Percentiles rank a stretch among this genome's conserved stretches.
Evolutionary conservation across 2,888 invertebrate genomes (phyloP).

Genomic region (Melinaea marsaeus): DNA sequence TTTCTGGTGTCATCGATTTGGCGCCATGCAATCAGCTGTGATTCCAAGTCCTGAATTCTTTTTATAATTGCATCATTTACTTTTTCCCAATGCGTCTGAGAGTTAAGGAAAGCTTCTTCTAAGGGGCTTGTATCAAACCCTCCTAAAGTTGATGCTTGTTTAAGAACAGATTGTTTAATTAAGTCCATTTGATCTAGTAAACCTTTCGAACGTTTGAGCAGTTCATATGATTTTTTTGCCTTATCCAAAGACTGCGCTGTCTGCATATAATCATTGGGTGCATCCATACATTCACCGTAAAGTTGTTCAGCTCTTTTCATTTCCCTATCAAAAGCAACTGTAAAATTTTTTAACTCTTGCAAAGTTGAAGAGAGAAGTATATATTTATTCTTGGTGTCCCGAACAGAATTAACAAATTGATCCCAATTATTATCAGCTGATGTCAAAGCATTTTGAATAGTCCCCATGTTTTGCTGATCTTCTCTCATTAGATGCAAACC

Average conservation of each 20-base stretch:
- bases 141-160: conserved; percentile 83
- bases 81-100: conserved; percentile 83
- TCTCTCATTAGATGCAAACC: conserved; percentile 88
- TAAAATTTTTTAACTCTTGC: conserved; percentile 85
- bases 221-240: conserved; percentile 85
- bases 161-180: conserved; percentile 83
- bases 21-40: conserved; percentile 94
- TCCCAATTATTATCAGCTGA: conserved; percentile 90
- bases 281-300: conserved; percentile 79
- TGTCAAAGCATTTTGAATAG: conserved; percentile 87
- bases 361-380: conserved; percentile 84
- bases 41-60: conserved; percentile 88
- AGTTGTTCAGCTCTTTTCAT: conserved; percentile 83
- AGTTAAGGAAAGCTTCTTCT: conserved; percentile 78
- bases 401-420: conserved; percentile 84
- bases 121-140: conserved; percentile 80
- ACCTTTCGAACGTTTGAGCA: conserved; percentile 85
- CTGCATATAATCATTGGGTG: conserved; percentile 85
- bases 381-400: conserved; percentile 85
- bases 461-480: conserved; percentile 87
- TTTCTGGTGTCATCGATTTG: conserved; percentile 92
- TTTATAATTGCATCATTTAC: conserved; percentile 84
- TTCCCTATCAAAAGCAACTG: conserved; percentile 82
- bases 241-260: conserved; percentile 84
- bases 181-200: conserved; percentile 87